Evolutionary conservation across 2,113 vertebrate genomes (phyloP).

Genomic region (Alces alces): DNA sequence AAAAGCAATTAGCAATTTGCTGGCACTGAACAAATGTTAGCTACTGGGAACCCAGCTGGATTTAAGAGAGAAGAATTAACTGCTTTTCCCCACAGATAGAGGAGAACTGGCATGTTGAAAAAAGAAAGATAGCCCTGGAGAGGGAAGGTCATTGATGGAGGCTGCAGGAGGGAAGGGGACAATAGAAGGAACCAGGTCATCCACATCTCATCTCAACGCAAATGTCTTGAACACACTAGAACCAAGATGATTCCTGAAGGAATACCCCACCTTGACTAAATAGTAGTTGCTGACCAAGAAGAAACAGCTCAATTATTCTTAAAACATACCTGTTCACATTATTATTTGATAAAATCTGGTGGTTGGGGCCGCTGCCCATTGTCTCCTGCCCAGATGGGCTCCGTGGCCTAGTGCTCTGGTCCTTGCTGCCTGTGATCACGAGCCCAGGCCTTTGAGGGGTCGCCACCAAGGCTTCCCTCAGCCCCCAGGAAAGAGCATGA

Average conservation of each 20-base stretch:
- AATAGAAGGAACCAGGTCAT: background rate
- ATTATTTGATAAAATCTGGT: background rate
- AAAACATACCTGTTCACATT: background rate
- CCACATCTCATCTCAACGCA: background rate
- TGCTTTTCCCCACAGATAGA: background rate
- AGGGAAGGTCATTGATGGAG: background rate
- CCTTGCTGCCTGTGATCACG: background rate
- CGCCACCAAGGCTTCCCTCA: conserved; percentile 50
- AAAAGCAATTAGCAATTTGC: conserved; percentile 10
- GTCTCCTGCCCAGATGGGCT: background rate
- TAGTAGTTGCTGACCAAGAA: background rate
- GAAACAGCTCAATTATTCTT: background rate
- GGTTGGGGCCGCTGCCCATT: background rate
- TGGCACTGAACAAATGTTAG: background rate
- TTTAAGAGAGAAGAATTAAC: conserved; percentile 31
- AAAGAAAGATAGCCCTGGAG: background rate
- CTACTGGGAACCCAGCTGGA: background rate
- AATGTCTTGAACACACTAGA: background rate
- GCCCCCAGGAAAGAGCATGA: conserved; percentile 81
- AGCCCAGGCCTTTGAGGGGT: background rate
- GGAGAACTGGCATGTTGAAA: background rate
- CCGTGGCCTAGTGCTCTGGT: background rate
- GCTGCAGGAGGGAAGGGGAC: background rate
- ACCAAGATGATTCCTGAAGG: background rate
- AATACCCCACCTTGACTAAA: background rate